phyloP scores from a whole-genome alignment of 2,797 vertebrate genomes.

The Selene dorsalis region DNA sequence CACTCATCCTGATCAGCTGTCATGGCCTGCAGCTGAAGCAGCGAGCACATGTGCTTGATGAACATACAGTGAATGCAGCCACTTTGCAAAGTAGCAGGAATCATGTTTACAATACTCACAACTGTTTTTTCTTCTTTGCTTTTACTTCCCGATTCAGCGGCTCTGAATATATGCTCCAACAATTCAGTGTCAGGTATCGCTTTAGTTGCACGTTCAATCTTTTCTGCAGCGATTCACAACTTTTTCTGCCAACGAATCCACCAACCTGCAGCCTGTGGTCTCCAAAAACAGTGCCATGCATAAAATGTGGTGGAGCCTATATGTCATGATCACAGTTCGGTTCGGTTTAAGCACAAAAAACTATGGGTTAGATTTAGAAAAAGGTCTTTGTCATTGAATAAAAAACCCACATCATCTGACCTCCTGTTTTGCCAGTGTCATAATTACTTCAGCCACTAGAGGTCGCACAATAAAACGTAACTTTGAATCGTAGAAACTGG shows the following conservation, averaged over 20 bases:
- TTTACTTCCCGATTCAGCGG: not conserved
- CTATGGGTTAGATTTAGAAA: too few species aligned
- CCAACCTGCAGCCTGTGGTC: not conserved
- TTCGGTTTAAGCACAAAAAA: not conserved
- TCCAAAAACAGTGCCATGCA: not conserved
- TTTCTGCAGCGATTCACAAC: not conserved
- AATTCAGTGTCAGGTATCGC: not conserved
- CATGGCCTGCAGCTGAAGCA: slow-evolving; percentile 34
- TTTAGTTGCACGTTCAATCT: not conserved
- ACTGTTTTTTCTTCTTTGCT: not conserved
- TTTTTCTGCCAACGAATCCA: not conserved
- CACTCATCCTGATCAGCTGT: slow-evolving; percentile 66
- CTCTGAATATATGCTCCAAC: not conserved
- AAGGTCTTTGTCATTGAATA: too few species aligned
- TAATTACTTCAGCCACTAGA: not conserved
- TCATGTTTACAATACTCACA: not conserved
- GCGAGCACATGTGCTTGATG: slow-evolving; percentile 37
- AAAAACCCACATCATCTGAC: too few species aligned
- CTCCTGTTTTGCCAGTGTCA: too few species aligned
- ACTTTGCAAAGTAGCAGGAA: slow-evolving; percentile 8
- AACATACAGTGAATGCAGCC: slow-evolving; percentile 14
- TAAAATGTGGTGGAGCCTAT: not conserved
- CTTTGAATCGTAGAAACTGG: not conserved
- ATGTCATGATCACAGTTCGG: not conserved
- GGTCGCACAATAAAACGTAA: not conserved